Evolutionary conservation across 1,140 invertebrate species (phyloP).

Genomic region (Diabrotica virgifera): DNA sequence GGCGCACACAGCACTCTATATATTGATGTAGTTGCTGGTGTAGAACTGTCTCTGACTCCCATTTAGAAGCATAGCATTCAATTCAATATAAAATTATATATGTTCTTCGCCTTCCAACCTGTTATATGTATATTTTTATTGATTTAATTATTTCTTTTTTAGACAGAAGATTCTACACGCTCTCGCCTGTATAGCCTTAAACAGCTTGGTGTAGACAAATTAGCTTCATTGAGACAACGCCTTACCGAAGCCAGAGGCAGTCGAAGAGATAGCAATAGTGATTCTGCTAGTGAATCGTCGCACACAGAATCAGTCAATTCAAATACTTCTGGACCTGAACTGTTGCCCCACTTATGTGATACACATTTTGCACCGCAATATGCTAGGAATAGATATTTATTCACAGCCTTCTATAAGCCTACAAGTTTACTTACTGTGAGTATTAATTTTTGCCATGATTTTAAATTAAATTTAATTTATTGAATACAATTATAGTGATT

Average conservation of each 20-base stretch:
- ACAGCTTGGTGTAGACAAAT: conserved; percentile 64
- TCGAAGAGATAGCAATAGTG: conserved; percentile 43
- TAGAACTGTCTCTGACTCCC: too few relatives aligned
- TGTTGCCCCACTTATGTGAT: conserved; percentile 46
- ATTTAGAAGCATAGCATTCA: too few relatives aligned
- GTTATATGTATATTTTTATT: background rate
- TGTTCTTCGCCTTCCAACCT: too few relatives aligned
- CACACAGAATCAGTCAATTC: conserved; percentile 38
- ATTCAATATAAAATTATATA: too few relatives aligned
- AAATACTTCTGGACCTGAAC: conserved; percentile 37
- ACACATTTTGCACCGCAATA: conserved; percentile 52
- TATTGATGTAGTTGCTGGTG: too few relatives aligned
- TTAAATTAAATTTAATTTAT: background rate
- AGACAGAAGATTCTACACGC: conserved; percentile 42
- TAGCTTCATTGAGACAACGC: conserved; percentile 62
- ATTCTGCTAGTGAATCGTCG: conserved; percentile 42
- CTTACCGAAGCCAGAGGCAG: conserved; percentile 49
- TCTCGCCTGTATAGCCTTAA: conserved; percentile 62
- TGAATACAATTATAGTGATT: background rate
- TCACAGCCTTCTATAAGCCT: conserved; percentile 52
- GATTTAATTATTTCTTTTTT: background rate
- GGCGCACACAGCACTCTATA: too few relatives aligned
- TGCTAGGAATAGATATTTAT: conserved; percentile 52
- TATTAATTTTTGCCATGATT: conserved; percentile 9
- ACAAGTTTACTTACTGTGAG: conserved; percentile 53